Evolutionary conservation across 2,113 vertebrate genomes (phyloP), one percentile per base, ranked within the genome.

Genomic region (Xiphorhynchus elegans): DNA sequence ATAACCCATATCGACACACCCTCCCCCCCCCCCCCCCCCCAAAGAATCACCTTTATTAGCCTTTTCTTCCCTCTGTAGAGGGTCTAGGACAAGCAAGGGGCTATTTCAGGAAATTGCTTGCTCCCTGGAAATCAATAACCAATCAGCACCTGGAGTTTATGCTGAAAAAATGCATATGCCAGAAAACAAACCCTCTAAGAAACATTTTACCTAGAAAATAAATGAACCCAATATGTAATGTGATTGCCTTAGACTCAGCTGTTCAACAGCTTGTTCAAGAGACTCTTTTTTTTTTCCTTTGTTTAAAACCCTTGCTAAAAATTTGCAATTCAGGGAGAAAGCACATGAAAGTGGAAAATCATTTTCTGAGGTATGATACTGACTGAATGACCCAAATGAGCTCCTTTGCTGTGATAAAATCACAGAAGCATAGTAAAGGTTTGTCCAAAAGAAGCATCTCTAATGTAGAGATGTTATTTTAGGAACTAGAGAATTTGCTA

Each of bases 111-210:
- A 63, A 81, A 77, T 80, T 59, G 52, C 39, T 92, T 89, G 72
- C 39, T 94, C 82, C 84, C 72, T 67, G 42, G 56, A 92, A 95
- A 93, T 96, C 94, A 76, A 95, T 95, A 96, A 86, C 88, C 64
- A 93, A 94, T 96, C 86, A 93, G 64, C 87, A 88, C 42, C 74
- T 76, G 89, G 84, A 92, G 84, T 81, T 87, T 26, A 47, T 72
- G 62, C 66, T 59, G 42, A 80, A 93, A 83, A 91, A 95, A 85
- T 56, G 46, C 63, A 64, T 50, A 77, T 55, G 64, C 52, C 93
- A 86, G 47, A 53, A 83, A 92, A 63, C 26, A 92, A 95, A 59
- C 68, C 46, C 60, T 84, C 29, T 63, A 93, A 96, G 76, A 95
- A 96, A 81, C 42, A 68, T 63, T 89, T 89, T 87, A 74, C 93